Conservation (phyloP, 1,140 invertebrate species). For the Zaprionus camerounensis region DNA sequence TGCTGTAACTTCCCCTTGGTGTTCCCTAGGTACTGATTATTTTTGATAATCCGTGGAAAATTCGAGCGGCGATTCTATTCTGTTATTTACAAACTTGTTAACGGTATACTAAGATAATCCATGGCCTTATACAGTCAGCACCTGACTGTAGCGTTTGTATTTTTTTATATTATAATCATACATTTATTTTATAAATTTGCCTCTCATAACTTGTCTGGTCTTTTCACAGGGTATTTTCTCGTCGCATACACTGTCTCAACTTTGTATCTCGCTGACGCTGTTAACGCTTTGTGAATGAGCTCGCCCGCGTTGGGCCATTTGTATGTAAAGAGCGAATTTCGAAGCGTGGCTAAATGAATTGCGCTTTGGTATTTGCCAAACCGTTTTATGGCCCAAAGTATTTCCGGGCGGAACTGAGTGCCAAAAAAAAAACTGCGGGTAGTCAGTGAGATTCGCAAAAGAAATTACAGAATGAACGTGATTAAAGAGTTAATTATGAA, state of each 20-base stretch:
- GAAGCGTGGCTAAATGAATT: slow-evolving; percentile 1
- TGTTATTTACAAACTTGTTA: no score
- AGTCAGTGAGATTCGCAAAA: not conserved
- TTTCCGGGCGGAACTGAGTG: not conserved
- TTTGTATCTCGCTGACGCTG: not conserved
- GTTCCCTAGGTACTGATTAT: no score
- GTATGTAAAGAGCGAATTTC: slow-evolving; percentile 39
- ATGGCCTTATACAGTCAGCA: no score
- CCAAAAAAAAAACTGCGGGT: slow-evolving; percentile 4
- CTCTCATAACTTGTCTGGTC: no score
- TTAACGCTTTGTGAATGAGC: slow-evolving; percentile 17
- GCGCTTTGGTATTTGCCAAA: slow-evolving; percentile 8
- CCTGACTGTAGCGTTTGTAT: no score
- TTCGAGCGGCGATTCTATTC: no score
- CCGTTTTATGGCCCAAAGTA: slow-evolving; percentile 1
- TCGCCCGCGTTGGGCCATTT: slow-evolving; percentile 49
- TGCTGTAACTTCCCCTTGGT: no score
- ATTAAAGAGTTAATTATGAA: not conserved
- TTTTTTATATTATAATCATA: no score
- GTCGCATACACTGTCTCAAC: not conserved
- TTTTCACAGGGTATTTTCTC: slow-evolving; percentile 1
- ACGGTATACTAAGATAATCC: no score
- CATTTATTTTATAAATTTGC: not conserved
- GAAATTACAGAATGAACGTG: not conserved
- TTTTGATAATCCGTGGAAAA: no score